These are phyloP conservation scores for Halcyon badia DNA, from an alignment of 2,797 vertebrate genomes.

Conservation along the genomic window DNA sequence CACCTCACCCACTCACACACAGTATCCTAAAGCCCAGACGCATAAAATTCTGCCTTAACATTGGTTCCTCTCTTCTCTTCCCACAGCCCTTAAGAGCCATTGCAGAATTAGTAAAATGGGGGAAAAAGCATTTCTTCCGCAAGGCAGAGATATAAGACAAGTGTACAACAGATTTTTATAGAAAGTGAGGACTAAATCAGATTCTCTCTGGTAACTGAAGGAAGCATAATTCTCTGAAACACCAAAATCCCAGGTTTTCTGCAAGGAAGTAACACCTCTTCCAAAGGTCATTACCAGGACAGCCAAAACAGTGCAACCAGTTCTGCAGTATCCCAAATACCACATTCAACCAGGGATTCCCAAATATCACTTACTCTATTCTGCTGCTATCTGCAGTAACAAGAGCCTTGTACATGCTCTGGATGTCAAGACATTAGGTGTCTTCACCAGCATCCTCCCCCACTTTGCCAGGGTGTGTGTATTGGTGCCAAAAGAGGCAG, in stretches of 20 bases:
- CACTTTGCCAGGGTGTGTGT: rapidly evolving
- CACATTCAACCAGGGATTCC: not conserved
- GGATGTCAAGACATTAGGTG: not conserved
- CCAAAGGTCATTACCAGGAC: not conserved
- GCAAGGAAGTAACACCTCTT: not conserved
- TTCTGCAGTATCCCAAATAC: not conserved
- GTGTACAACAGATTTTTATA: not conserved
- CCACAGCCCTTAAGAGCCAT: not conserved
- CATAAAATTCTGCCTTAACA: not conserved
- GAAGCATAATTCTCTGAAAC: not conserved
- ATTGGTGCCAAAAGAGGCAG: not conserved
- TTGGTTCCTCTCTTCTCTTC: not conserved
- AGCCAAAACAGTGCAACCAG: not conserved
- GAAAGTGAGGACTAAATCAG: not conserved
- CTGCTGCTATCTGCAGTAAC: not conserved
- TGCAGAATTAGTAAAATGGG: not conserved
- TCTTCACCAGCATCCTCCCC: not conserved
- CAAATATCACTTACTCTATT: not conserved
- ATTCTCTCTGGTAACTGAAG: not conserved
- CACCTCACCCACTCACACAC: not conserved
- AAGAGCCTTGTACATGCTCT: not conserved
- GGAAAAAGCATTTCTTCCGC: not conserved
- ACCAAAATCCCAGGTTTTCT: not conserved
- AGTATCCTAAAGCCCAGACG: not conserved
- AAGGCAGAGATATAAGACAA: not conserved